Conservation (phyloP, 2,797 vertebrate species). For the Percopsis omiscomaycus region DNA sequence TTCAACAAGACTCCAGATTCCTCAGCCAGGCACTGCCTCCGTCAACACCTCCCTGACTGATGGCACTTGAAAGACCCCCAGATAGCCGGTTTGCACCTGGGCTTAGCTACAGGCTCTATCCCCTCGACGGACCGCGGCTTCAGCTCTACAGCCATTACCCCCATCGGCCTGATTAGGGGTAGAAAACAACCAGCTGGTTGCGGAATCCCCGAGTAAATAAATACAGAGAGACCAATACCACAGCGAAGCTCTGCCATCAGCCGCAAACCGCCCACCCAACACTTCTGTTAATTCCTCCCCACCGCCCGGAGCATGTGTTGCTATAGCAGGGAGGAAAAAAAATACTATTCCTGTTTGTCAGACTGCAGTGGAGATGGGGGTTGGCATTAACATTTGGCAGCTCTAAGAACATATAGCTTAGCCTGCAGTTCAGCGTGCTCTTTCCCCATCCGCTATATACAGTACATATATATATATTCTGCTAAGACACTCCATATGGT, state of each 20-base stretch:
- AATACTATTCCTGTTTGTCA: conserved; percentile 56
- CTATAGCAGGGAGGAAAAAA: background rate
- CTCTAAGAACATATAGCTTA: conserved; percentile 4
- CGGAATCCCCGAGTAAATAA: conserved; percentile 65
- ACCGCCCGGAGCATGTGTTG: conserved; percentile 59
- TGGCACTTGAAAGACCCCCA: conserved; percentile 49
- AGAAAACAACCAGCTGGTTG: conserved; percentile 73
- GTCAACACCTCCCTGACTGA: conserved; percentile 73
- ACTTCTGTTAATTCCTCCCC: conserved; percentile 55
- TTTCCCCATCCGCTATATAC: conserved; percentile 24
- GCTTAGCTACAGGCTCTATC: conserved; percentile 57
- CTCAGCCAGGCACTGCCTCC: conserved; percentile 60
- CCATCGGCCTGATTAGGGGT: conserved; percentile 67
- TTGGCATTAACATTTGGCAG: conserved; percentile 50
- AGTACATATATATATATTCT: conserved; percentile 47
- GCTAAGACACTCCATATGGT: conserved; percentile 53
- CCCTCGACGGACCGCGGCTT: conserved; percentile 48
- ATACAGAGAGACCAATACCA: conserved; percentile 69
- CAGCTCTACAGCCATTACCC: conserved; percentile 58
- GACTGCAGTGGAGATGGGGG: conserved; percentile 38
- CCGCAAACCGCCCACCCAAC: conserved; percentile 64
- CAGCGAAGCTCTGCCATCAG: conserved; percentile 52
- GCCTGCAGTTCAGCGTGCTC: conserved; percentile 38
- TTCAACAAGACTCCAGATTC: conserved; percentile 39
- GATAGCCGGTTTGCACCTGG: conserved; percentile 67